Evolutionary conservation across 2,888 invertebrate genomes (phyloP).

Genomic region (Lochmaea capreae): DNA sequence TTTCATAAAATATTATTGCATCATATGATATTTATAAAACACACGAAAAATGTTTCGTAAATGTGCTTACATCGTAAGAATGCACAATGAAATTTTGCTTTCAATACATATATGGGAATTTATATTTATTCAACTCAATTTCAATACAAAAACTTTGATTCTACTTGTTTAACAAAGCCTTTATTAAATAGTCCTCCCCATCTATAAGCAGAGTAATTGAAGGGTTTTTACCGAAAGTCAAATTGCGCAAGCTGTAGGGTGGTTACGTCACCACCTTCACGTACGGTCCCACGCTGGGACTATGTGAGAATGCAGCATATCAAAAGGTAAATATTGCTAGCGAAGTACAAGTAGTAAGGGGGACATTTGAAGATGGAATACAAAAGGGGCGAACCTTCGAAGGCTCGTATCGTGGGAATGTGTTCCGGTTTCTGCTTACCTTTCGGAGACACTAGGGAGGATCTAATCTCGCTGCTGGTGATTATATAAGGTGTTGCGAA

Average conservation of each 20-base stretch:
- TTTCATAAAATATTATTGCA: too few species aligned
- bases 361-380: conserved; percentile 35
- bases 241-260: conserved; percentile 43
- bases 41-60: too few species aligned
- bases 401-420: conserved; percentile 44
- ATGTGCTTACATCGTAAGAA: too few species aligned
- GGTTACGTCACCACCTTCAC: conserved; percentile 50
- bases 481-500: conserved; percentile 32
- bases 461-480: conserved; percentile 22
- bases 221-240: conserved; percentile 51
- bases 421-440: conserved; percentile 37
- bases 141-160: neutral
- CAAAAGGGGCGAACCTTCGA: conserved; percentile 29
- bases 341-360: conserved; percentile 45
- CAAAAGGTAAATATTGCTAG: conserved; percentile 51
- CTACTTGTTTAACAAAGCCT: conserved; percentile 23
- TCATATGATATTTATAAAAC: too few species aligned
- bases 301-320: conserved; percentile 53
- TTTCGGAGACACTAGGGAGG: conserved; percentile 38
- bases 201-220: conserved; percentile 42
- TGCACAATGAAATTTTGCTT: too few species aligned
- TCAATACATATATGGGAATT: neutral
- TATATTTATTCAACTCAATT: neutral
- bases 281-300: conserved; percentile 53
- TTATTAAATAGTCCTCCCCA: conserved; percentile 15